Percentiles rank a stretch among this genome's conserved stretches.
These are phyloP conservation scores for Scaptomyza cyrtandrae DNA, from an alignment of 2,888 invertebrate genomes.

Conservation along the genomic window DNA sequence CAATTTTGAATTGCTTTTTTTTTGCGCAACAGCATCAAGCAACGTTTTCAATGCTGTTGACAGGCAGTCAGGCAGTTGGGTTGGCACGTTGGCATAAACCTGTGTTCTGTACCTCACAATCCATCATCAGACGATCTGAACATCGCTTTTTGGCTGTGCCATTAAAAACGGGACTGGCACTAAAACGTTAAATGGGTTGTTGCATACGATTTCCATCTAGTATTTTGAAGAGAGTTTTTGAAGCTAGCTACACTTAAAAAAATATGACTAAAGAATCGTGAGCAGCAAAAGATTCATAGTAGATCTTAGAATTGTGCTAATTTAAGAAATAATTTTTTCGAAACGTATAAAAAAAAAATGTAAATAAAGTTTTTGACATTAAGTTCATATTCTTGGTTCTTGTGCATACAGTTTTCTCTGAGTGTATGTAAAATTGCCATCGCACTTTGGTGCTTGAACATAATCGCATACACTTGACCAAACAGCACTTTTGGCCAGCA, in stretches of 20 bases:
- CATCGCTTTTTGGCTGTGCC: slow-evolving; percentile 10
- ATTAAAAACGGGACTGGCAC: slow-evolving; percentile 25
- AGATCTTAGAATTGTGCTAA: too few relatives aligned
- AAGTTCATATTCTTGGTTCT: background rate
- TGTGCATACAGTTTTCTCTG: background rate
- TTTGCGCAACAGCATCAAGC: background rate
- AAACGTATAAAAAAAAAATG: too few relatives aligned
- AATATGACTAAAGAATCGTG: too few relatives aligned
- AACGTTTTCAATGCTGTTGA: slow-evolving; percentile 22
- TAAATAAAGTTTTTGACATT: too few relatives aligned
- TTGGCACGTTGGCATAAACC: background rate
- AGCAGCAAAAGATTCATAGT: too few relatives aligned
- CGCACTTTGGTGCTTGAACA: slow-evolving; percentile 50
- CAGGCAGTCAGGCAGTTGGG: background rate
- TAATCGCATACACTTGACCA: slow-evolving; percentile 28
- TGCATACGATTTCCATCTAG: slow-evolving; percentile 20
- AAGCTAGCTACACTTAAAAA: background rate
- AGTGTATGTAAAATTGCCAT: slow-evolving; percentile 22
- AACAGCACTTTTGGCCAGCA: slow-evolving; percentile 38
- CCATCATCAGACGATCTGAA: slow-evolving; percentile 10
- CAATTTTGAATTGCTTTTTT: slow-evolving; percentile 18
- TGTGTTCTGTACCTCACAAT: slow-evolving; percentile 5
- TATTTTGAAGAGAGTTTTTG: slow-evolving; percentile 46
- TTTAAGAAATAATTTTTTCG: too few relatives aligned
- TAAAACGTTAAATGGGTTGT: slow-evolving; percentile 2